Percentiles rank a stretch among this genome's conserved stretches.
These are phyloP conservation scores for Reticulitermes speratus DNA, from an alignment of 1,140 invertebrate genomes.

Conservation along the genomic window DNA sequence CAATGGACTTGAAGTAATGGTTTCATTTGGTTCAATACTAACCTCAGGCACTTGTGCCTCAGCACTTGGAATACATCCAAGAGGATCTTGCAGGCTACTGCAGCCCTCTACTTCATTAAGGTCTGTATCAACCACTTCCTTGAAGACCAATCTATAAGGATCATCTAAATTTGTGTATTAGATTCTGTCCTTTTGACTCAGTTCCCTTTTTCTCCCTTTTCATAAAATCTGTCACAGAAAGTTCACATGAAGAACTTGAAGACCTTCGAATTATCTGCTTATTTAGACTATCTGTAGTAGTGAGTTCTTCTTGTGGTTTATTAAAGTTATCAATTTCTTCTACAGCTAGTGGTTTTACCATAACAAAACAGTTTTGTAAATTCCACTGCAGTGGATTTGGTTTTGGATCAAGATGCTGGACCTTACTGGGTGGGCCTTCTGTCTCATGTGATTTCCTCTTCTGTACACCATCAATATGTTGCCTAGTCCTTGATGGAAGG, in stretches of 20 bases:
- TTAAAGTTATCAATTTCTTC: neutral
- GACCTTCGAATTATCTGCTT: neutral
- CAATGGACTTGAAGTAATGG: neutral
- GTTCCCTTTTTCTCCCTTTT: neutral
- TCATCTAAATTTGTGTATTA: neutral
- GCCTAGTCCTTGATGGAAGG: neutral
- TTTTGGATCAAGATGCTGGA: neutral
- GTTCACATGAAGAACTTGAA: neutral
- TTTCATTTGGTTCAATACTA: neutral
- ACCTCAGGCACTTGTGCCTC: neutral
- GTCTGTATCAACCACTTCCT: neutral
- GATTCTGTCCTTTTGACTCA: neutral
- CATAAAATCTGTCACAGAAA: neutral
- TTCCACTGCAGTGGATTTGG: neutral
- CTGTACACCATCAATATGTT: neutral
- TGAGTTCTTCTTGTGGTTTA: neutral
- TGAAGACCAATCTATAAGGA: neutral
- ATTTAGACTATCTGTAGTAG: neutral
- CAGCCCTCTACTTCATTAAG: neutral
- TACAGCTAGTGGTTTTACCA: neutral
- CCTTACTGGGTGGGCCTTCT: neutral
- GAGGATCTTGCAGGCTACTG: neutral
- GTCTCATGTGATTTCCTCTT: neutral
- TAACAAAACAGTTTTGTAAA: neutral
- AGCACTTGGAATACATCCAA: neutral